phyloP scores from a whole-genome alignment of 2,113 vertebrate species.

The Chionodraco myersi region DNA sequence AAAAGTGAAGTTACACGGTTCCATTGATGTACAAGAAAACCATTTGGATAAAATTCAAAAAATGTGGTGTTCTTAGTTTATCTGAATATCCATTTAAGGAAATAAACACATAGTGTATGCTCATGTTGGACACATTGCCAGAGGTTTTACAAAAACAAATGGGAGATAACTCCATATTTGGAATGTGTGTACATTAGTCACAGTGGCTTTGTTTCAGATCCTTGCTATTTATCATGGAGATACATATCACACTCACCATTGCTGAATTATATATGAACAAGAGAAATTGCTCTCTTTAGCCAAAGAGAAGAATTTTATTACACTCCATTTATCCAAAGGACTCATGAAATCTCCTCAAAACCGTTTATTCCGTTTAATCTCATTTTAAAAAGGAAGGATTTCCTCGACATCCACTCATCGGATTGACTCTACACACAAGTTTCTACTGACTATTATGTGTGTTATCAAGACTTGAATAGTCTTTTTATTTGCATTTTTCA shows the following conservation, averaged over 20 bases:
- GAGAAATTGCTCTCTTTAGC: not conserved
- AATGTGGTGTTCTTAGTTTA: not conserved
- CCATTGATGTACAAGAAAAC: not conserved
- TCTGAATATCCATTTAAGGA: not conserved
- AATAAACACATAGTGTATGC: not conserved
- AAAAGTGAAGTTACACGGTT: not conserved
- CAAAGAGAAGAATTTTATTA: not conserved
- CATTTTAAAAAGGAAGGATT: too few relatives aligned
- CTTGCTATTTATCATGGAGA: constrained; percentile 22
- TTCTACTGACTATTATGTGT: too few relatives aligned
- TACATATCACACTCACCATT: constrained; percentile 19
- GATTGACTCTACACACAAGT: too few relatives aligned
- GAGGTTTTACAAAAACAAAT: not conserved
- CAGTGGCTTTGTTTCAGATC: not conserved
- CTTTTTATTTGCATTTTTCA: too few relatives aligned
- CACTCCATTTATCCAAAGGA: not conserved
- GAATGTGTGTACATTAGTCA: constrained; percentile 14
- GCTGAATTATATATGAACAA: constrained; percentile 30
- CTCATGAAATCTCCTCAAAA: not conserved
- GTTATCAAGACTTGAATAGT: too few relatives aligned
- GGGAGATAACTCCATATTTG: not conserved
- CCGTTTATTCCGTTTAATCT: too few relatives aligned
- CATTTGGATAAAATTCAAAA: not conserved
- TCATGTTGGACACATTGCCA: not conserved
- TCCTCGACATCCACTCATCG: too few relatives aligned